Evolutionary conservation across 2,888 invertebrate genomes (phyloP).

Genomic region (Nomada hirtipes): DNA sequence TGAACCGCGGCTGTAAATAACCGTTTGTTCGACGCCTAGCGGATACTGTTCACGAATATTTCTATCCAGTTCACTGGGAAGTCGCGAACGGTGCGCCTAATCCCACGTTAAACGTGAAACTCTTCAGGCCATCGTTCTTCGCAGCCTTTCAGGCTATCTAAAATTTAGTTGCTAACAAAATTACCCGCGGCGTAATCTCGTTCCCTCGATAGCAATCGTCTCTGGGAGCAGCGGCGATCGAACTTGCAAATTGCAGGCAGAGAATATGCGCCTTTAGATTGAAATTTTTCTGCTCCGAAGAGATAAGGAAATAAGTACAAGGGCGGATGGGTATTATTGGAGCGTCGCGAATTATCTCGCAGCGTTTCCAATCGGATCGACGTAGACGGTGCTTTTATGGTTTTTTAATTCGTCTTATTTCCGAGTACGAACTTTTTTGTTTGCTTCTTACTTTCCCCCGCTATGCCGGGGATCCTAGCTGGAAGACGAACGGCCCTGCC

Average conservation of each 20-base stretch:
- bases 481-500: slow-evolving; percentile 10
- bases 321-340: slow-evolving; percentile 10
- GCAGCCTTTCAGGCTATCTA: neutral
- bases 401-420: slow-evolving; percentile 51
- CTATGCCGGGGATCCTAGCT: slow-evolving; percentile 18
- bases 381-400: slow-evolving; percentile 47
- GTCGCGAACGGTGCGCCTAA: slow-evolving; percentile 6
- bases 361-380: slow-evolving; percentile 15
- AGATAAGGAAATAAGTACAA: slow-evolving; percentile 16
- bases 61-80: slow-evolving; percentile 34
- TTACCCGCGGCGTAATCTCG: slow-evolving; percentile 35
- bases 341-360: slow-evolving; percentile 18
- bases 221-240: slow-evolving; percentile 1
- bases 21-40: neutral
- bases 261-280: slow-evolving; percentile 11
- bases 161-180: slow-evolving; percentile 42
- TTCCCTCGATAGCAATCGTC: neutral
- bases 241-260: slow-evolving; percentile 22
- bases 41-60: slow-evolving; percentile 36
- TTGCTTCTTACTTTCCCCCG: slow-evolving; percentile 14
- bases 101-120: slow-evolving; percentile 34
- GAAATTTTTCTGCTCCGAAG: slow-evolving; percentile 14
- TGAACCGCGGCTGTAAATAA: neutral
- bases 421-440: neutral
- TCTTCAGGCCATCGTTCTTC: slow-evolving; percentile 8